These are phyloP conservation scores for Vanessa atalanta DNA, from an alignment of 1,140 invertebrate genomes.

Conservation along the genomic window DNA sequence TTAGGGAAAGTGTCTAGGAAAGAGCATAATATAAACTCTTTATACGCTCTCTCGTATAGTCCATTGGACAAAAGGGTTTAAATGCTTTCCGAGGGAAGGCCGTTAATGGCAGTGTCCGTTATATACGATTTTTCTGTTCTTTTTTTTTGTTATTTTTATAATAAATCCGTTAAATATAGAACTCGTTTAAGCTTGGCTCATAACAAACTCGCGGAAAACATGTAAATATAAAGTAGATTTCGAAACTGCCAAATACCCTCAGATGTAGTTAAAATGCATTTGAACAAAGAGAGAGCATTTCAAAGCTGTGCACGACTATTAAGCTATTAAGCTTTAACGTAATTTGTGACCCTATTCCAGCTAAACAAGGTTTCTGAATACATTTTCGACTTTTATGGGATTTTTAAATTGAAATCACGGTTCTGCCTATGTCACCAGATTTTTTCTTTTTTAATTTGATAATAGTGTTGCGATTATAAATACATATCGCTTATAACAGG, in stretches of 20 bases:
- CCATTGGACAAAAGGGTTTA: not conserved
- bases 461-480: no score
- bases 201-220: not conserved
- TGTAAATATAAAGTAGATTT: not conserved
- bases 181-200: not conserved
- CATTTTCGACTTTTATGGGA: no score
- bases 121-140: no score
- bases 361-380: conserved; percentile 16
- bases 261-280: conserved; percentile 22
- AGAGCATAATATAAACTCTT: not conserved
- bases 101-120: no score
- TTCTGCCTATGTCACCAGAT: no score
- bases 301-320: conserved; percentile 14
- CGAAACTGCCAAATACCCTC: conserved; percentile 3
- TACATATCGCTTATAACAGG: no score
- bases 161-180: no score
- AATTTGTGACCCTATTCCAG: conserved; percentile 22
- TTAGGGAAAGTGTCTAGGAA: no score
- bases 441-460: no score
- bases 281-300: conserved; percentile 24
- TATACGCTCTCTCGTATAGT: not conserved
- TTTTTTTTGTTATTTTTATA: no score
- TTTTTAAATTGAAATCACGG: no score
- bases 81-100: no score
- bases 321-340: conserved; percentile 17